Conservation (phyloP, 1,140 invertebrate species). For the Papilio polytes region DNA sequence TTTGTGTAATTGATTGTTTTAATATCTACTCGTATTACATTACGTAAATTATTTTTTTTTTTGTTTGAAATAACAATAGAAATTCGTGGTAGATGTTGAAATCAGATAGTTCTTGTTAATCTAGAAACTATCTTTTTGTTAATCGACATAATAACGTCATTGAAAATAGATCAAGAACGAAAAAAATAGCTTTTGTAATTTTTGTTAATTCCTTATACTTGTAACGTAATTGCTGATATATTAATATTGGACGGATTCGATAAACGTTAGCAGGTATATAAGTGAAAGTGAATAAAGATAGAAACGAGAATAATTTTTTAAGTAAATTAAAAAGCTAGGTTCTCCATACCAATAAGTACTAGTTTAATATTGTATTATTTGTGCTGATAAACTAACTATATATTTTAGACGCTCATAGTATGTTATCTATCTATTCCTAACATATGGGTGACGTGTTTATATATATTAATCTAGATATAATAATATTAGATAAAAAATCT, state of each 20-base stretch:
- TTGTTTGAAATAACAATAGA: constrained; percentile 9
- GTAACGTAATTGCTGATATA: not conserved
- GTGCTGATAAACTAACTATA: not conserved
- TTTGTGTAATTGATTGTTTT: not conserved
- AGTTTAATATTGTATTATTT: too few relatives aligned
- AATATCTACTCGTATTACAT: not conserved
- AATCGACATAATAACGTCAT: not conserved
- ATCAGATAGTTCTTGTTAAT: not conserved
- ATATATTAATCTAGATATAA: not conserved
- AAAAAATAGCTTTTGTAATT: not conserved
- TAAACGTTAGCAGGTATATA: too few relatives aligned
- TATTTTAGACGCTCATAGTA: not conserved
- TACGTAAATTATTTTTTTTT: not conserved
- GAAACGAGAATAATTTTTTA: too few relatives aligned
- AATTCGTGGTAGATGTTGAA: not conserved
- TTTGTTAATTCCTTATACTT: not conserved
- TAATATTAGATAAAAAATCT: not conserved
- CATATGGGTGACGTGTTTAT: not conserved
- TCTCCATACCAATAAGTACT: too few relatives aligned
- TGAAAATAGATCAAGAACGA: not conserved
- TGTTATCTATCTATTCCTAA: not conserved
- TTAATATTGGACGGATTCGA: not conserved
- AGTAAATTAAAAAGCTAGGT: too few relatives aligned
- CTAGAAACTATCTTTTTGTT: not conserved
- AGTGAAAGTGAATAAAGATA: too few relatives aligned